Evolutionary conservation across 2,888 invertebrate genomes (phyloP), one percentile per base, ranked within the genome.

Genomic region (Diarsia mendica): DNA sequence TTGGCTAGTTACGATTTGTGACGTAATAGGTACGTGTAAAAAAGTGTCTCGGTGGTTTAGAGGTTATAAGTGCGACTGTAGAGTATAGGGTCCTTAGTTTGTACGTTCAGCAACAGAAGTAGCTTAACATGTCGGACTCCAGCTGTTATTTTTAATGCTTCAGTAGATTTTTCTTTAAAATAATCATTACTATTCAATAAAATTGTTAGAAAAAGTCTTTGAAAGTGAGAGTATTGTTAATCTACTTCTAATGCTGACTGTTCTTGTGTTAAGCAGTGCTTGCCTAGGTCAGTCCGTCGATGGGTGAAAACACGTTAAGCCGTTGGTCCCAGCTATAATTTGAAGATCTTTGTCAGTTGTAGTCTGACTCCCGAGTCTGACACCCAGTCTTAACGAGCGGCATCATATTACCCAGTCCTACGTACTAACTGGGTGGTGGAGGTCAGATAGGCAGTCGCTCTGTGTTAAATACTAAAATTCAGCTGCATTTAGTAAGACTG

Each of bases 11-110:
- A 28, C 23, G 9, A 28, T 67, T 58, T 53, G 39, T 60, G 64
- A 65, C 64, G 51, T 77, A 39, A 46, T 39, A 23, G 0, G 18
- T 60, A 20, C 33, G 10, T 33, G 4, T 33, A 79, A 53, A 60
- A 70, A 61, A 66, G 2, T 55, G 28, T 3, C 5, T 33, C 6
- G 3, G 3, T 15, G 8, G 5, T 23, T 0, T 61, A 20, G 6
- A 20, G 15, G 13, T 73, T 4, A 8, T n/a, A 13, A 49, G 18
- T 13, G 3, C 8, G 23, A 48, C 8, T 60, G 5, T 44, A 49
- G 4, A 28, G 13, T 23, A 11, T 20, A 15, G 4, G 3, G 46
- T 55, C 1, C 8, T 53, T 20, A 2, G 28, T 71, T 68, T 23
- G 20, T 28, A 28, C 1, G 28, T 28, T 28, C 2, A 28, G 28